Evolutionary conservation across 2,888 invertebrate genomes (phyloP).

Genomic region (Platycnemis pennipes): DNA sequence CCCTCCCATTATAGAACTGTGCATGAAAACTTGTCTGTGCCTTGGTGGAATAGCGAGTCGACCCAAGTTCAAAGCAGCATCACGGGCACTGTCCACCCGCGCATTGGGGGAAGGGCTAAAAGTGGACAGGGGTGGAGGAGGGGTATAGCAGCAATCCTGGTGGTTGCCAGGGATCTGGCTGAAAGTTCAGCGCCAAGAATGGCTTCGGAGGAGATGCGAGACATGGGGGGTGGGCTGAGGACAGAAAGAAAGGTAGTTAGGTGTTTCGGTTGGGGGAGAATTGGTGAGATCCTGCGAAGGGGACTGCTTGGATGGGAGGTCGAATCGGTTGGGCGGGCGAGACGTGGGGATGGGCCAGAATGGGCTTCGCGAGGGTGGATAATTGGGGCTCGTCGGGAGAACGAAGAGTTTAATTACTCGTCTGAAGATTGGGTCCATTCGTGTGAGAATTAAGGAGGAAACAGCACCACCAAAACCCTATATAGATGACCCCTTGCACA

Average conservation of each 20-base stretch:
- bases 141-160: too few relatives aligned
- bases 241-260: slow-evolving; percentile 29
- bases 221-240: neutral
- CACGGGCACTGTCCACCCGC: neutral
- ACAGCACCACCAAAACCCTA: slow-evolving; percentile 52
- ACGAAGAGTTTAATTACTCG: slow-evolving; percentile 65
- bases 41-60: too few relatives aligned
- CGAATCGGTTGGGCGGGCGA: neutral
- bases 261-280: neutral
- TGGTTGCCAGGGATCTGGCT: neutral
- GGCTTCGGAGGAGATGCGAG: neutral
- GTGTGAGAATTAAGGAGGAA: slow-evolving; percentile 64
- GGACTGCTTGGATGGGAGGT: neutral
- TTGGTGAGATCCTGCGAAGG: neutral
- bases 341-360: neutral
- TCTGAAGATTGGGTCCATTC: slow-evolving; percentile 65
- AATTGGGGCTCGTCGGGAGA: slow-evolving; percentile 58
- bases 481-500: slow-evolving; percentile 46
- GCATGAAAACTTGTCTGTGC: too few relatives aligned
- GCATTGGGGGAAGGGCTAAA: too few relatives aligned
- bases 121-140: neutral
- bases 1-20: too few relatives aligned
- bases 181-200: slow-evolving; percentile 21
- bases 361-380: slow-evolving; percentile 40
- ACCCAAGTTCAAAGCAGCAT: neutral